Base-by-base conservation (phyloP, 2,888 invertebrate genomes). In the Zygogramma bicolorata region DNA sequence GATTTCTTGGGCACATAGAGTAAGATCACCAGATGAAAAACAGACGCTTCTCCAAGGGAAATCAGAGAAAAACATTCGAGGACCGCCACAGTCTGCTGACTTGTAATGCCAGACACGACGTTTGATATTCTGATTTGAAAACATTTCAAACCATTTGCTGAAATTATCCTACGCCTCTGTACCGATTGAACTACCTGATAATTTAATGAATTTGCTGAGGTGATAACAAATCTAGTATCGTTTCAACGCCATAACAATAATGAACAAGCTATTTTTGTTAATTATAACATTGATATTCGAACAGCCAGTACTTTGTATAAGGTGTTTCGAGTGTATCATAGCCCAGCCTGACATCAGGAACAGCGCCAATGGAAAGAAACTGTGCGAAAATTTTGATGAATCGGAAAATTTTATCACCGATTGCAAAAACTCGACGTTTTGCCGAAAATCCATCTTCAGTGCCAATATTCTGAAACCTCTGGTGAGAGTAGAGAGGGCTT, bases 371-470 rank as follows among this genome's bases (percentile, higher is more conserved):
- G 15, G 3, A n/a, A 53, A 27, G 1, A 75, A 70, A 31, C 74
- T 77, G 3, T 80, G 80, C 68, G 70, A 73, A 7, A 18, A 76
- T 27, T 77, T 80, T 34, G 80, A 78, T 65, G 73, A 68, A 29
- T 77, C 78, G 1, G 59, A 74, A 8, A 60, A 60, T 8, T 80
- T 63, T 63, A 59, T 79, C 40, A 72, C 59, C 10, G 77, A 77
- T n/a, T 80, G 80, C 40, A 74, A 57, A 1, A 71, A 76, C 27
- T 78, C 78, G 8, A 80, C 80, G 1, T 77, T 78, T 27, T 80
- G 80, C 66, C 75, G 73, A 31, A 80, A 74, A 60, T 74, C 73
- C 1, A 68, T 70, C 22, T 62, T 68, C 29, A 74, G 57, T 10
- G 59, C 70, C 6, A 72, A 66, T 15, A 73, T 77, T 25, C 49